These are phyloP conservation scores for Phengaris alcon DNA, from an alignment of 2,888 invertebrate genomes.

Conservation along the genomic window DNA sequence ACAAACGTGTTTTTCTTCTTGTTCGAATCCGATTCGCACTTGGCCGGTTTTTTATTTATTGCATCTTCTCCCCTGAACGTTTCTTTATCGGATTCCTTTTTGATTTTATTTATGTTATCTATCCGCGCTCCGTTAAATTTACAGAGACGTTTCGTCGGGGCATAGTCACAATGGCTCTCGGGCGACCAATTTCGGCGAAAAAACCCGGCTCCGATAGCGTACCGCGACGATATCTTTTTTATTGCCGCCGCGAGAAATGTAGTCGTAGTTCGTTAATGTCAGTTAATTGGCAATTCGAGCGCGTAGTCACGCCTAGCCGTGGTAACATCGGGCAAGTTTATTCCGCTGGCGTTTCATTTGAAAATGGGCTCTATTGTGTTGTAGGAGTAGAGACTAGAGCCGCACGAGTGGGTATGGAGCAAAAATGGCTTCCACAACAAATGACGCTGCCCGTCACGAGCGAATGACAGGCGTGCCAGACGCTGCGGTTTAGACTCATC, in stretches of 20 bases:
- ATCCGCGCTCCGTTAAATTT: constrained; percentile 18
- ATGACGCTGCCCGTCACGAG: constrained; percentile 45
- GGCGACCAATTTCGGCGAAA: constrained; percentile 33
- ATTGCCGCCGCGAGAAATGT: constrained; percentile 46
- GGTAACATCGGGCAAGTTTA: constrained; percentile 27
- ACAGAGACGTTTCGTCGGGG: constrained; percentile 20
- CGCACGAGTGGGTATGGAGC: constrained; percentile 28
- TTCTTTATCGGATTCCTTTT: constrained; percentile 20
- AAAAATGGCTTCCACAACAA: constrained; percentile 44
- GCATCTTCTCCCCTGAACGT: background rate
- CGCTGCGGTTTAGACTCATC: constrained; percentile 30
- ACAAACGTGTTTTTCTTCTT: too few relatives aligned
- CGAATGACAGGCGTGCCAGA: constrained; percentile 40
- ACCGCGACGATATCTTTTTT: constrained; percentile 40
- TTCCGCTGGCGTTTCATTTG: background rate
- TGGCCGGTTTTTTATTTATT: background rate
- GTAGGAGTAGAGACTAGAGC: constrained; percentile 25
- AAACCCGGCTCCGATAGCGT: constrained; percentile 34
- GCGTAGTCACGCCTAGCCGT: constrained; percentile 47
- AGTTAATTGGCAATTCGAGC: constrained; percentile 54
- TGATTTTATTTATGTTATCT: constrained; percentile 22
- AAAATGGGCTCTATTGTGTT: constrained; percentile 34
- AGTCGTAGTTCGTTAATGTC: constrained; percentile 49
- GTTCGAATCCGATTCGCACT: too few relatives aligned
- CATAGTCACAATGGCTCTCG: constrained; percentile 30